These are phyloP conservation scores for Smutsia temminckii DNA, from an alignment of 2,797 vertebrate species.

Conservation along the genomic window DNA sequence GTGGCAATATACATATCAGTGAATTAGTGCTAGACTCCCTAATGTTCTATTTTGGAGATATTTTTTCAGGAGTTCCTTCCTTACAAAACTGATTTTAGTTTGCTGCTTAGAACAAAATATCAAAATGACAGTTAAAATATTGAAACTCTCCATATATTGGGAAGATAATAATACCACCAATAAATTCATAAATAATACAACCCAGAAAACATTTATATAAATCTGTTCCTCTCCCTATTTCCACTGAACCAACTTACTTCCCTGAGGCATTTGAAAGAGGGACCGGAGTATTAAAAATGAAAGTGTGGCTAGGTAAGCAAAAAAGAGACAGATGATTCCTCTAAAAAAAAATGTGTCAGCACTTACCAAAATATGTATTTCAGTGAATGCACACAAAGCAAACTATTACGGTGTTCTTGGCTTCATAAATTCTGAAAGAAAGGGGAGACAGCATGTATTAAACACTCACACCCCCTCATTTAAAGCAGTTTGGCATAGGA, in stretches of 20 bases:
- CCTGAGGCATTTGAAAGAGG: conserved; percentile 59
- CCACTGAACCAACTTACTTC: conserved; percentile 33
- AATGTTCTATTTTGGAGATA: background rate
- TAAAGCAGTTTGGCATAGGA: background rate
- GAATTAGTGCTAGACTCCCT: background rate
- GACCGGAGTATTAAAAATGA: conserved; percentile 54
- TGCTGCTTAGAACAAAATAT: conserved; percentile 48
- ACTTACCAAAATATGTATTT: conserved; percentile 56
- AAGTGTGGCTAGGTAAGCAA: conserved; percentile 62
- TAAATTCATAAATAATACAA: conserved; percentile 61
- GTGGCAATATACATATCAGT: background rate
- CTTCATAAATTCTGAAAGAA: background rate
- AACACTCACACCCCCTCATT: background rate
- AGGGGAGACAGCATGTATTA: background rate
- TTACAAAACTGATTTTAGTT: background rate
- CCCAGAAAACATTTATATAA: conserved; percentile 49
- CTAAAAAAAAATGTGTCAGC: conserved; percentile 44
- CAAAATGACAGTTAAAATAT: conserved; percentile 38
- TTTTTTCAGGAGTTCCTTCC: background rate
- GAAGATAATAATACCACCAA: conserved; percentile 49
- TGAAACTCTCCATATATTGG: conserved; percentile 21
- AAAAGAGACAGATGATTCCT: conserved; percentile 49
- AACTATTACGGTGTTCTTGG: background rate
- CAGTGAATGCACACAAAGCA: conserved; percentile 18
- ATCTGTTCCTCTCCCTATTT: background rate